Conservation (phyloP, 1,140 invertebrate genomes). For the Bradynema listronoti region DNA sequence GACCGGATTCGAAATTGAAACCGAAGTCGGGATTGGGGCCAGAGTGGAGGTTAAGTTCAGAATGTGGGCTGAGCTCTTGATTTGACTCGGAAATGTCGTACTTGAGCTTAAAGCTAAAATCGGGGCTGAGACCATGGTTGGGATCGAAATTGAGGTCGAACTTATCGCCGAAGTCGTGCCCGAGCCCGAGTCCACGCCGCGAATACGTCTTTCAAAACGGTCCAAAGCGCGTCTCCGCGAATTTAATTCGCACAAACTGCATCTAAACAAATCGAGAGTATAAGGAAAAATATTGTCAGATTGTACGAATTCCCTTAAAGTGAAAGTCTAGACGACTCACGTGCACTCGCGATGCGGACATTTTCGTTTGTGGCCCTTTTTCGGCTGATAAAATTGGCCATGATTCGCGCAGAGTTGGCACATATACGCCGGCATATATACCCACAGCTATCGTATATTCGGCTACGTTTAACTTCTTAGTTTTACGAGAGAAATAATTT, state of each 20-base stretch:
- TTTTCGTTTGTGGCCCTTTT: constrained; percentile 54
- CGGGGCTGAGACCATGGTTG: not conserved
- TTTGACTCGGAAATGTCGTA: not conserved
- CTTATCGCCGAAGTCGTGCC: not conserved
- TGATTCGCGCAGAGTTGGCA: constrained; percentile 55
- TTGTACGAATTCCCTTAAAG: not conserved
- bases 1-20: no score
- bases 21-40: not conserved
- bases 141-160: not conserved
- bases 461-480: no score
- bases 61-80: not conserved
- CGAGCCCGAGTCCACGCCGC: not conserved
- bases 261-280: constrained; percentile 23
- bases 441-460: no score
- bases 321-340: constrained; percentile 22
- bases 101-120: not conserved
- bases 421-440: no score
- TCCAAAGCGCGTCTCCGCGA: constrained; percentile 44
- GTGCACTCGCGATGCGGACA: constrained; percentile 45
- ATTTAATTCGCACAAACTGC: constrained; percentile 43
- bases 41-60: not conserved
- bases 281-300: not conserved
- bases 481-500: no score
- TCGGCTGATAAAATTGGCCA: constrained; percentile 50
- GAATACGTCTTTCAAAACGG: constrained; percentile 42